Conservation (phyloP, 2,888 invertebrate genomes). For the Charanyca ferruginea region DNA sequence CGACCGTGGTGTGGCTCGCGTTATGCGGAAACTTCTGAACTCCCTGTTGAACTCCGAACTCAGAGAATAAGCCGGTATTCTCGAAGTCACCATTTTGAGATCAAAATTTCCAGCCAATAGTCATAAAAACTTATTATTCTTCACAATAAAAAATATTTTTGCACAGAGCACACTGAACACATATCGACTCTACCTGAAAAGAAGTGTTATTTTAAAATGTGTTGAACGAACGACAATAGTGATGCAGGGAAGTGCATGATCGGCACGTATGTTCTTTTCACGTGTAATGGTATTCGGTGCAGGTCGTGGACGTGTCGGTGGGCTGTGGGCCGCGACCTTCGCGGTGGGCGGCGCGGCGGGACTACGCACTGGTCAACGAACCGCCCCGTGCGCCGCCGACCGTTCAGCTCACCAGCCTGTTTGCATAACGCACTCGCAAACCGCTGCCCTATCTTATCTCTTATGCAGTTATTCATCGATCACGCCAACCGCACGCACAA, state of each 20-base stretch:
- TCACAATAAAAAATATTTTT: constrained; percentile 82
- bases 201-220: constrained; percentile 71
- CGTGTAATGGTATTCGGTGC: constrained; percentile 62
- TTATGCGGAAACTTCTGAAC: constrained; percentile 91
- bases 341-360: constrained; percentile 86
- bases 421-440: constrained; percentile 85
- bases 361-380: constrained; percentile 90
- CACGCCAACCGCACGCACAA: constrained; percentile 63
- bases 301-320: constrained; percentile 74
- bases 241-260: constrained; percentile 13
- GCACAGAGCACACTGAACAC: constrained; percentile 88
- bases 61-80: constrained; percentile 92
- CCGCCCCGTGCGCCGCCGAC: constrained; percentile 82
- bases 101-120: constrained; percentile 86
- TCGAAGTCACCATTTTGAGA: constrained; percentile 92
- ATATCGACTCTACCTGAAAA: constrained; percentile 88
- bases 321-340: constrained; percentile 87
- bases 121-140: constrained; percentile 73
- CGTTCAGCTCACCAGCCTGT: constrained; percentile 81
- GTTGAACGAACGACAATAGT: constrained; percentile 73
- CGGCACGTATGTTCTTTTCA: constrained; percentile 48
- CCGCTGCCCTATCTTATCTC: constrained; percentile 78
- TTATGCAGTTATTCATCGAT: constrained; percentile 76
- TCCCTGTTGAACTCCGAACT: constrained; percentile 92
- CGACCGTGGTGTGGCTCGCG: constrained; percentile 88